These are phyloP conservation scores for Stomatorhinus walkeri DNA, from an alignment of 2,797 vertebrate genomes.

Conservation along the genomic window DNA sequence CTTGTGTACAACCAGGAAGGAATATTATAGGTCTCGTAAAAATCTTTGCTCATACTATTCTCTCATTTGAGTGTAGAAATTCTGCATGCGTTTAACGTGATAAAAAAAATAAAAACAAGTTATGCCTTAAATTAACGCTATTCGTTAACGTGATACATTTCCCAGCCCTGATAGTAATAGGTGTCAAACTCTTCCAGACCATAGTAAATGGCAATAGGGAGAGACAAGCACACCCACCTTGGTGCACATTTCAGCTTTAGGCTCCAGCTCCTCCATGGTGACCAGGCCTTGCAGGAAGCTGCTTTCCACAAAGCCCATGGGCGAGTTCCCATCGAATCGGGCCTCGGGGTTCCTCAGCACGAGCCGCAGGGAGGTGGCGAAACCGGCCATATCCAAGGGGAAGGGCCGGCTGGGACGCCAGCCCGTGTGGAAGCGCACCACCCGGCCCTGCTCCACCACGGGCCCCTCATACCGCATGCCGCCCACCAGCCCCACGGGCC, in stretches of 20 bases:
- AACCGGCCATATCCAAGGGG: constrained; percentile 86
- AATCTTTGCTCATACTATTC: background rate
- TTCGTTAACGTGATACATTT: background rate
- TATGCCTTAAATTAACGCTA: background rate
- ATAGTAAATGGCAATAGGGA: background rate
- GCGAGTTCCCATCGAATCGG: constrained; percentile 71
- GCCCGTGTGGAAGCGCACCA: constrained; percentile 80
- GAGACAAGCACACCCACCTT: constrained; percentile 54
- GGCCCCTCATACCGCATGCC: constrained; percentile 84
- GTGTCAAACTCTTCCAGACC: background rate
- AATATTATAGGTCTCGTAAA: background rate
- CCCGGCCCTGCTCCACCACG: constrained; percentile 72
- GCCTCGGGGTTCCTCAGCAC: constrained; percentile 68
- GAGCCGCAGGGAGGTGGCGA: constrained; percentile 72
- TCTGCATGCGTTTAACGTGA: background rate
- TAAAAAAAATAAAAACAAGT: background rate
- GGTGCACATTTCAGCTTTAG: constrained; percentile 78
- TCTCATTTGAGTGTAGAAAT: background rate
- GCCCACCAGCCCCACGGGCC: constrained; percentile 88
- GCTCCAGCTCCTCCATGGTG: constrained; percentile 80
- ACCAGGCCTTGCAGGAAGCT: constrained; percentile 77
- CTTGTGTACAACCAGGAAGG: background rate
- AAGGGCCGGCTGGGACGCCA: constrained; percentile 86
- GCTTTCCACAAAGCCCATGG: constrained; percentile 83
- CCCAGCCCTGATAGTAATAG: background rate